phyloP scores from a whole-genome alignment of 2,113 vertebrate species.

The Arenaria interpres region DNA sequence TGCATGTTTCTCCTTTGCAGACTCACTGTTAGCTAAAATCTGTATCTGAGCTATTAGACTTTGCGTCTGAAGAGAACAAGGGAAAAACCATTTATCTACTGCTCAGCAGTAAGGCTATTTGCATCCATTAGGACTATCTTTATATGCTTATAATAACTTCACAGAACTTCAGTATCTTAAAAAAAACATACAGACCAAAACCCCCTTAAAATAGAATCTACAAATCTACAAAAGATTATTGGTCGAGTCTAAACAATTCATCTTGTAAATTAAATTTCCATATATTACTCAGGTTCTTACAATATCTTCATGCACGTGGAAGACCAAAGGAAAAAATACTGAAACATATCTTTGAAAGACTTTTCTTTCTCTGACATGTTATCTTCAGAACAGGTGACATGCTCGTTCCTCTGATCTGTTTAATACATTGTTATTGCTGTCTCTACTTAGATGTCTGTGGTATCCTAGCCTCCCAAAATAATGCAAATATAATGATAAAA shows the following conservation, averaged over 20 bases:
- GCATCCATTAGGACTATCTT: not conserved
- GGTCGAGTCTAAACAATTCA: not conserved
- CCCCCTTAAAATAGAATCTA: not conserved
- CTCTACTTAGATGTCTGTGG: not conserved
- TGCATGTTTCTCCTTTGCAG: not conserved
- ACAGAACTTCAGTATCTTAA: slow-evolving; percentile 28
- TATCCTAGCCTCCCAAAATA: not conserved
- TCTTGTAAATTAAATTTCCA: not conserved
- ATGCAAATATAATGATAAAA: not conserved
- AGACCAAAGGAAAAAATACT: not conserved
- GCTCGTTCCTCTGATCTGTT: not conserved
- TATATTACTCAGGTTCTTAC: not conserved
- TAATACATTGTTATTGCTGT: not conserved
- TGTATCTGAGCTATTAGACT: not conserved
- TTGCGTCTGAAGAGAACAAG: not conserved
- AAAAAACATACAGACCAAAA: not conserved
- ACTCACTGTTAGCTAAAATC: slow-evolving; percentile 11
- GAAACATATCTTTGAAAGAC: not conserved
- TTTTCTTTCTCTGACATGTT: not conserved
- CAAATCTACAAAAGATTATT: not conserved
- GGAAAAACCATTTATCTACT: slow-evolving; percentile 17
- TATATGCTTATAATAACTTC: slow-evolving; percentile 1
- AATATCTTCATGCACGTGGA: not conserved
- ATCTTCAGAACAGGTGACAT: not conserved
- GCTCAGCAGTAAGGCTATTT: not conserved